Percentiles rank a stretch among this genome's conserved stretches.
Evolutionary conservation across 1,140 invertebrate genomes (phyloP).

Genomic region (Penaeus japonicus): DNA sequence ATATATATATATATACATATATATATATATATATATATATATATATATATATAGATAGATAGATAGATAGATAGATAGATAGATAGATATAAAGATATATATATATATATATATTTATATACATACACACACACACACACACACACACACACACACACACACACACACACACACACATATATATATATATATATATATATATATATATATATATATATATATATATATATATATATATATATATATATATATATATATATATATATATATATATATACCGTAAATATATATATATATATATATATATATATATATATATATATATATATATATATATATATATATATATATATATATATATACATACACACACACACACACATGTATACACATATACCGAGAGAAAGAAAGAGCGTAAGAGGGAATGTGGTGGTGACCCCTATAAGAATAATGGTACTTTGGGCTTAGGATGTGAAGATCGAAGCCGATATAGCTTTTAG

Average conservation of each 20-base stretch:
- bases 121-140: background rate
- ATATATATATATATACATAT: background rate
- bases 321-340: background rate
- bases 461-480: too few species aligned
- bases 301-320: background rate
- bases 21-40: background rate
- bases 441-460: too few species aligned
- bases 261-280: background rate
- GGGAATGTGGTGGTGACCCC: too few species aligned
- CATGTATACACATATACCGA: too few species aligned
- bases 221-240: background rate
- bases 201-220: constrained; percentile 6
- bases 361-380: too few species aligned
- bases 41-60: too few species aligned
- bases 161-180: background rate
- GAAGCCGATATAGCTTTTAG: too few species aligned
- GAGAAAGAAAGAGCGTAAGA: too few species aligned
- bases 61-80: too few species aligned
- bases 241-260: background rate
- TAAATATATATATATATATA: background rate
- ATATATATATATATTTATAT: background rate
- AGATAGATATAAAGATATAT: too few species aligned
- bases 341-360: constrained; percentile 6
- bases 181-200: constrained; percentile 6
- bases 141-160: too few species aligned